Base-by-base conservation (phyloP, 2,888 invertebrate species). In the Epirrhoe alternata region DNA sequence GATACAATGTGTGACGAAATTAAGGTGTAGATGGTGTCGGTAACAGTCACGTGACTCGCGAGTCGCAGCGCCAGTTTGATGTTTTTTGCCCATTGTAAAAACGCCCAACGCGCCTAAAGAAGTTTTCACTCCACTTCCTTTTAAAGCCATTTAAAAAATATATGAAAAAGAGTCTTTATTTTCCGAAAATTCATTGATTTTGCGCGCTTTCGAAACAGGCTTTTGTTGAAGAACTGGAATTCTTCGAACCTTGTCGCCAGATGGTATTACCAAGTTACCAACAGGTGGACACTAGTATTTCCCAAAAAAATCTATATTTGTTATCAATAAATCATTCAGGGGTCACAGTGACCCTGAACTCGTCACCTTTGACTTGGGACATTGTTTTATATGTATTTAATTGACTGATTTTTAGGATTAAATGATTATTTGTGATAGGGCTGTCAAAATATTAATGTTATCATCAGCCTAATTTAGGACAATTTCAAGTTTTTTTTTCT, bases 271-370 rank as follows among this genome's bases (percentile, higher is more conserved):
- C 14, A 52, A 67, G 45, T 50, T 38, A 30, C 30, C 14, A 52
- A 67, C 59, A 67, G 62, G 62, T 66, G 66, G 59, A 50, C 47
- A 57, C n/a, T n/a, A 45, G 47, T 47, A 52, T 59, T 68, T 30
- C 57, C 56, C 38, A 61, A 65, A 38, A 65, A 38, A 64, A 68
- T 58, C 53, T 57, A 24, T 56, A 42, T 60, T 49, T 49, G 59
- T 56, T 33, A 38, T 6, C 31, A 61, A 64, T 64, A 67, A 65
- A 66, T 68, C 61, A 66, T 54, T 12, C 55, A 42, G 66, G 60
- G 73, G 72, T 68, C 69, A 54, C 33, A 52, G 35, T 61, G 68
- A 63, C 74, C 73, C 65, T 74, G 72, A 74, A 68, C 74, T 61
- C 54, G 55, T 35, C 59, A 73, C 73, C 72, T 73, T 72, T 73